Base-by-base conservation (phyloP, 2,113 vertebrate species). In the Sorex araneus region DNA sequence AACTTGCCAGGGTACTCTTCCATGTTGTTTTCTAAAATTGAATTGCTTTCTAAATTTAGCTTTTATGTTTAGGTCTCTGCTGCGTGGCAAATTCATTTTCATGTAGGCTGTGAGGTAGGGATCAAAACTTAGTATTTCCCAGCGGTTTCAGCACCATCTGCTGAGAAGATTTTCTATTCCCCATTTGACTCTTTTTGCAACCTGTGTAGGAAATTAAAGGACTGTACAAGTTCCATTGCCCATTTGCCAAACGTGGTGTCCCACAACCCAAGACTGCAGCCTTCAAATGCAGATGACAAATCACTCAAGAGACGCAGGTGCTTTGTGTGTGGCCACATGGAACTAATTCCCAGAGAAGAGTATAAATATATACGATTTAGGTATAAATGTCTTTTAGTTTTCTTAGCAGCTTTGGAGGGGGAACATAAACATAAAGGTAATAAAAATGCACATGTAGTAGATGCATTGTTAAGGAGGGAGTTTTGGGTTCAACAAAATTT, bases 1-100 rank as follows among this genome's bases (percentile, higher is more conserved):
- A 83, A 86, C n/a, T 66, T 87, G 73, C 73, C 86, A 84, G 79
- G 54, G 80, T 16, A 54, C 4, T 78, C 32, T 82, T 8, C 36
- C 13, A 40, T 79, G 47, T 50, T 50, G 47, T 89, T 57, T n/a
- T 25, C 32, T 30, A 69, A 47, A 84, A 50, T 7, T 40, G 40
- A 40, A 40, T 40, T 63, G 23, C 30, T 60, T 43, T 83, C 9
- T 63, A 63, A 67, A 67, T 60, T 82, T 60, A 63, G 13, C 32
- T 63, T 67, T 84, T 85, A 10, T 71, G 11, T 57, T 67, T 50
- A 54, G 10, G 28, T 36, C 36, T 84, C 50, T 23, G 36, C 36
- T 9, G 11, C n/a, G 6, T 23, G 10, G 50, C 32, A 57, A 32
- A 81, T 67, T 67, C 66, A 34, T 45, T 60, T 71, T 45, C 4